These are phyloP conservation scores for Eunapius fragilis DNA, from an alignment of 37 sponge, comb jelly and placozoan species.

Conservation along the genomic window DNA sequence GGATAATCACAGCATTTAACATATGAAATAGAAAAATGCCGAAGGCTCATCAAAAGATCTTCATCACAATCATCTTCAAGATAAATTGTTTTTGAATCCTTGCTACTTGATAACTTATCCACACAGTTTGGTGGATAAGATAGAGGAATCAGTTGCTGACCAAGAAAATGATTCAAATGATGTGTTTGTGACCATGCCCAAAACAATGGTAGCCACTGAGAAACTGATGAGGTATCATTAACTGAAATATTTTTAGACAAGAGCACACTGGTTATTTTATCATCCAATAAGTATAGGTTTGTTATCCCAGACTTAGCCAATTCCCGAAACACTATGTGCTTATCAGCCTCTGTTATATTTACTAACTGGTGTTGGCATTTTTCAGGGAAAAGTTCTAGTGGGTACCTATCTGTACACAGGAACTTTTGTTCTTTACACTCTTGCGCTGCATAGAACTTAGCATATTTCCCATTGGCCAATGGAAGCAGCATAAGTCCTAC, in stretches of 20 bases:
- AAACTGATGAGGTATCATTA: not conserved
- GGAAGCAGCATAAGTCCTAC: slow-evolving; percentile 28
- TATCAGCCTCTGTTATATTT: not conserved
- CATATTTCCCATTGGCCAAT: slow-evolving; percentile 42
- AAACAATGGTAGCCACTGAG: slow-evolving; percentile 10
- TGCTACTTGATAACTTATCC: too few species aligned
- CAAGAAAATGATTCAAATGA: not conserved
- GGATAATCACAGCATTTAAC: too few species aligned
- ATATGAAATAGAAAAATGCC: too few species aligned
- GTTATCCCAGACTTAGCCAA: slow-evolving; percentile 15
- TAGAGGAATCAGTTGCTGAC: slow-evolving; percentile 8
- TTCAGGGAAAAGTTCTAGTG: slow-evolving; percentile 17
- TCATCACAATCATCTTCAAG: too few species aligned
- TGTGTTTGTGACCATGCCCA: slow-evolving; percentile 30
- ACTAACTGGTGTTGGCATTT: slow-evolving; percentile 1
- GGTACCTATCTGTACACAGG: slow-evolving; percentile 28
- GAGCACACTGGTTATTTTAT: not conserved
- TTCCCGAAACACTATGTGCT: not conserved
- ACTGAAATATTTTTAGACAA: too few species aligned
- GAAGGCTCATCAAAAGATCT: too few species aligned
- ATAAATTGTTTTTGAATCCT: too few species aligned
- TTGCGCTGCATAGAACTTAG: not conserved
- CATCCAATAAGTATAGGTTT: slow-evolving; percentile 9
- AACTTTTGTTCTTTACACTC: not conserved
- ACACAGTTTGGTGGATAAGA: too few species aligned